A percentile compares a stretch with the other conserved stretches of the same genome.
Evolutionary conservation across 2,888 invertebrate genomes (phyloP).

Genomic region (Argyresthia albistria): DNA sequence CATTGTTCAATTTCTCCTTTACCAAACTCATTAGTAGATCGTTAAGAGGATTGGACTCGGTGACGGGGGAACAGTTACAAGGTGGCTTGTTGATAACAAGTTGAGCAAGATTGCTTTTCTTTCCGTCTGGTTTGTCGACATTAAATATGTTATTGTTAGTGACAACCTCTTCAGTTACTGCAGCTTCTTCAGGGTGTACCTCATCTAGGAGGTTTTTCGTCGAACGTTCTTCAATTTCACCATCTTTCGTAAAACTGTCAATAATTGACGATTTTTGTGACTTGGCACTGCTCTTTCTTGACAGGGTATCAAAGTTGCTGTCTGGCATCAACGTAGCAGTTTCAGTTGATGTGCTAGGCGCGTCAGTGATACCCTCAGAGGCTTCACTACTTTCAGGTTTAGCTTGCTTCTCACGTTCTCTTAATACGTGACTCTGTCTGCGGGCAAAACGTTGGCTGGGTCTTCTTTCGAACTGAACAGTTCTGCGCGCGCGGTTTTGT

Average conservation of each 20-base stretch:
- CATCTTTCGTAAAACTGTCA: conserved; percentile 34
- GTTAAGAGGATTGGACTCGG: conserved; percentile 60
- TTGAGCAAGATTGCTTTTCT: conserved; percentile 57
- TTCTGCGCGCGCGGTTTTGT: conserved; percentile 89
- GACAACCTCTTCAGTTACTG: conserved; percentile 61
- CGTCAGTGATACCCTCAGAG: conserved; percentile 35
- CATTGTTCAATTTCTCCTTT: conserved; percentile 71
- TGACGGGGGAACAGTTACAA: conserved; percentile 59
- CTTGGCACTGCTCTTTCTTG: conserved; percentile 70
- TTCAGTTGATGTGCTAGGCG: conserved; percentile 42
- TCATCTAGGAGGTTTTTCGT: conserved; percentile 54
- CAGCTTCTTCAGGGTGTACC: conserved; percentile 40
- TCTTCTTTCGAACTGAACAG: conserved; percentile 95
- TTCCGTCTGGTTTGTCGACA: conserved; percentile 46
- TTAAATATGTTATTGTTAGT: conserved; percentile 62
- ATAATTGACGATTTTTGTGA: conserved; percentile 66
- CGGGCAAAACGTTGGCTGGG: conserved; percentile 97
- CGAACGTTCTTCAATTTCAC: conserved; percentile 43
- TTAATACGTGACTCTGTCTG: conserved; percentile 89
- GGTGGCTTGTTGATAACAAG: conserved; percentile 54
- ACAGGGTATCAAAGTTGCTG: conserved; percentile 37
- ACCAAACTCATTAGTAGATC: conserved; percentile 65
- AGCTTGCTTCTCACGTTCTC: conserved; percentile 81
- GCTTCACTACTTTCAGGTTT: conserved; percentile 13
- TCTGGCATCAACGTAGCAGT: conserved; percentile 25